Conservation (phyloP, 1,140 invertebrate species). For the Ooceraea biroi region DNA sequence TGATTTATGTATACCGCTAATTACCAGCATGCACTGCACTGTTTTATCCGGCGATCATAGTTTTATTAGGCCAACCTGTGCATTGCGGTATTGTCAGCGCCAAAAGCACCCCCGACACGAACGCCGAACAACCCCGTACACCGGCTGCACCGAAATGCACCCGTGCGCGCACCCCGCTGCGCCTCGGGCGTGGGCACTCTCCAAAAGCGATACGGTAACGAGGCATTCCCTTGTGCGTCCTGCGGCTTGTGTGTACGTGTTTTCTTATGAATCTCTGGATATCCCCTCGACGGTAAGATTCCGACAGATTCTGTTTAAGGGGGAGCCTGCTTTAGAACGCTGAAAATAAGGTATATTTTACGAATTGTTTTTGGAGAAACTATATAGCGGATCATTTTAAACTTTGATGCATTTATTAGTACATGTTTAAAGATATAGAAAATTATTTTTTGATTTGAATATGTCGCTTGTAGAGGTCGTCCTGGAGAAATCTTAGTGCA, state of each 20-base stretch:
- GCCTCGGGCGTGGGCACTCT: neutral
- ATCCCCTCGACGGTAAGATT: neutral
- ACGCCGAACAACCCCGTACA: constrained; percentile 50
- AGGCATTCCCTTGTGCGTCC: neutral
- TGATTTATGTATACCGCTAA: constrained; percentile 86
- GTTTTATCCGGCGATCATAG: constrained; percentile 84
- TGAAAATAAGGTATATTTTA: no score
- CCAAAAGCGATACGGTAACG: neutral
- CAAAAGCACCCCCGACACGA: constrained; percentile 68
- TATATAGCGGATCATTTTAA: no score
- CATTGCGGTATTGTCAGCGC: constrained; percentile 83
- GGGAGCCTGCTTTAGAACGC: no score
- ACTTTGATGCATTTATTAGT: no score
- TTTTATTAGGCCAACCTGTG: constrained; percentile 84
- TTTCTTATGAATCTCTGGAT: neutral
- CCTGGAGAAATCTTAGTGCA: no score
- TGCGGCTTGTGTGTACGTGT: neutral
- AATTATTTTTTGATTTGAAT: no score
- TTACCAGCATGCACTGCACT: constrained; percentile 84
- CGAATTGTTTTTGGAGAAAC: no score
- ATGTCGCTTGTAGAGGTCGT: no score
- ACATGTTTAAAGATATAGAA: no score
- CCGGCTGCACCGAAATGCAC: constrained; percentile 70
- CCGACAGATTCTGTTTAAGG: no score
- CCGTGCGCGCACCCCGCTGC: constrained; percentile 15